Percentiles rank a stretch among this genome's conserved stretches.
Evolutionary conservation across 2,797 vertebrate genomes (phyloP).

Genomic region (Orestias chungarensis): DNA sequence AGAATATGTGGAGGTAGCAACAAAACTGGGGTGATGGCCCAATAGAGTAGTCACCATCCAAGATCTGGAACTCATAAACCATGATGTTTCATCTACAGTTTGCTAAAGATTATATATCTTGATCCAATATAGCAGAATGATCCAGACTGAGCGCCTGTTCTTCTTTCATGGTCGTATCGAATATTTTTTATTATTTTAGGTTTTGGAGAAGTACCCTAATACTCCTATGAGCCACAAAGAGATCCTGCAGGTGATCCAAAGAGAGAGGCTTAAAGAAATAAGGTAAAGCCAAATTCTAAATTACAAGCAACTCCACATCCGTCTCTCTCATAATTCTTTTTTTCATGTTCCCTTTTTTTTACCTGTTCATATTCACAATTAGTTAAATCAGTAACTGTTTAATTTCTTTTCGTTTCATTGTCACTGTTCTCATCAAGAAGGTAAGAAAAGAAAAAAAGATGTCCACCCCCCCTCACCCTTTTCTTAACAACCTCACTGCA

Average conservation of each 20-base stretch:
- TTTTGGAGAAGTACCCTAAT: constrained; percentile 98
- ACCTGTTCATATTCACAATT: constrained; percentile 49
- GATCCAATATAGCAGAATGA: background rate
- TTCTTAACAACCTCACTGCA: constrained; percentile 69
- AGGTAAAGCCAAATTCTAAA: constrained; percentile 78
- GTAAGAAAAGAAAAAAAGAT: constrained; percentile 75
- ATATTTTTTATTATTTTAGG: constrained; percentile 76
- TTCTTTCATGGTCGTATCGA: background rate
- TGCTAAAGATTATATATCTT: background rate
- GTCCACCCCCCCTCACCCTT: constrained; percentile 26
- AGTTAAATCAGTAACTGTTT: constrained; percentile 69
- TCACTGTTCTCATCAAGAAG: constrained; percentile 85
- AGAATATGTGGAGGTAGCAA: too few species aligned
- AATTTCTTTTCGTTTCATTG: constrained; percentile 79
- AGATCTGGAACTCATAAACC: too few species aligned
- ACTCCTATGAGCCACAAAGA: constrained; percentile 99
- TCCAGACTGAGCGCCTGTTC: background rate
- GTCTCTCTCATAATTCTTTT: constrained; percentile 23
- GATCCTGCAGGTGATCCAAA: constrained; percentile 98
- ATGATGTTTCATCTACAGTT: background rate
- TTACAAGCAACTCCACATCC: background rate
- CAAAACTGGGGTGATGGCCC: too few species aligned
- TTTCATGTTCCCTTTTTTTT: constrained; percentile 40
- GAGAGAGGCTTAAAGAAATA: constrained; percentile 96
- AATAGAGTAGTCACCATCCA: too few species aligned